These are phyloP conservation scores for Herpetotheres cachinnans DNA, from an alignment of 2,113 vertebrate species.

Conservation along the genomic window DNA sequence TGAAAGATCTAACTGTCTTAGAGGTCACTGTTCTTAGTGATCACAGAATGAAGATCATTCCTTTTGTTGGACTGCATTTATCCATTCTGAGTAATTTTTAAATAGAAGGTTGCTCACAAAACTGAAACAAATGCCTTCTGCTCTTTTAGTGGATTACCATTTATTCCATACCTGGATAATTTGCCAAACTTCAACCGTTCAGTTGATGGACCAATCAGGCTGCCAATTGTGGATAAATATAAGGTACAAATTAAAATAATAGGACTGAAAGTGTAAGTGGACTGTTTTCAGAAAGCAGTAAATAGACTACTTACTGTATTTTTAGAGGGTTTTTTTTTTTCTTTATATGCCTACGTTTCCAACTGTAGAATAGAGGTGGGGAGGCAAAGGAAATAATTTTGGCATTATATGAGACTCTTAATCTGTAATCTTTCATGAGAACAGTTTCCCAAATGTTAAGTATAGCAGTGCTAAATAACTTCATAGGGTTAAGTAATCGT, in stretches of 20 bases:
- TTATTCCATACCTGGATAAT: slow-evolving; percentile 97
- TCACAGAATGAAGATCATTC: background rate
- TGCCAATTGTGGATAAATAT: slow-evolving; percentile 99
- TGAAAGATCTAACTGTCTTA: background rate
- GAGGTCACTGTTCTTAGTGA: background rate
- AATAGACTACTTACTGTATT: background rate
- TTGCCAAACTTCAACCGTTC: slow-evolving; percentile 97
- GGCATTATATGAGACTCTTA: background rate
- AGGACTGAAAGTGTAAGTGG: background rate
- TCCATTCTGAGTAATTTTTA: background rate
- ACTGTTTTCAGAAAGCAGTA: background rate
- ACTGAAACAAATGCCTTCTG: slow-evolving; percentile 40
- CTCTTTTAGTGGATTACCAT: slow-evolving; percentile 88
- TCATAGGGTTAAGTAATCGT: background rate
- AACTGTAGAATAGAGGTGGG: background rate
- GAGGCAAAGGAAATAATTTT: background rate
- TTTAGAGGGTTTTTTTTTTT: background rate
- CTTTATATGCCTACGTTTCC: background rate
- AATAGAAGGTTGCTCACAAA: background rate
- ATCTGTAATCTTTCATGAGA: background rate
- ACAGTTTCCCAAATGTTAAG: background rate
- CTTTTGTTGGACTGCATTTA: background rate
- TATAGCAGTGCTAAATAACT: background rate
- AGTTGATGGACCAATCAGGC: slow-evolving; percentile 91
- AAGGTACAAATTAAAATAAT: slow-evolving; percentile 80